Percentiles rank a stretch among this genome's conserved stretches.
These are phyloP conservation scores for Periophthalmodon schlosseri DNA, from an alignment of 2,113 vertebrate genomes.

Conservation along the genomic window DNA sequence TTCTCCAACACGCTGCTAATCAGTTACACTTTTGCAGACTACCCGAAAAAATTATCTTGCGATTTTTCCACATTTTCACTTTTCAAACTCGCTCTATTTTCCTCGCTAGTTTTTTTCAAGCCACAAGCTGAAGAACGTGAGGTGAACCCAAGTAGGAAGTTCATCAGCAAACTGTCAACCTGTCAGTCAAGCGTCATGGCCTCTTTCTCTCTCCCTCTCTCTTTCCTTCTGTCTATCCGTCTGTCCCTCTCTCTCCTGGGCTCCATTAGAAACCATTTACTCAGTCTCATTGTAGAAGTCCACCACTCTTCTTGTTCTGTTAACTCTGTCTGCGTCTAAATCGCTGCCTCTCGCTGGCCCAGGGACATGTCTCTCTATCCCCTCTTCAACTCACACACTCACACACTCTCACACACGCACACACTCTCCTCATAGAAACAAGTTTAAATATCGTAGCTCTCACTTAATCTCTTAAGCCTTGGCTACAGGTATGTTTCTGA, in stretches of 20 bases:
- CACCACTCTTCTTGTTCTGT: not conserved
- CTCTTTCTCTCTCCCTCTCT: not conserved
- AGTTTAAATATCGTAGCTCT: conserved; percentile 34
- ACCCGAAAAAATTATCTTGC: no score
- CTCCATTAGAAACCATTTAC: conserved; percentile 3
- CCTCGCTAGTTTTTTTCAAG: not conserved
- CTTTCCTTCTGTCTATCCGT: not conserved
- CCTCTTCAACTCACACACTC: not conserved
- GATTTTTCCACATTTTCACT: not conserved
- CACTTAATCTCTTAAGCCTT: conserved; percentile 36
- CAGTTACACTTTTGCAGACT: no score
- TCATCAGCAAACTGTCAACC: conserved; percentile 14
- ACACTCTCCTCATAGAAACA: not conserved
- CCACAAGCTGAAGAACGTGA: not conserved
- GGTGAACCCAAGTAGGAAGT: conserved; percentile 24
- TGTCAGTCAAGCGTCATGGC: conserved; percentile 11
- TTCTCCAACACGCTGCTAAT: no score
- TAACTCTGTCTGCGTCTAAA: not conserved
- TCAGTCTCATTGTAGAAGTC: not conserved
- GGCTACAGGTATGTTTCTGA: not conserved
- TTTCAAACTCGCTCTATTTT: not conserved
- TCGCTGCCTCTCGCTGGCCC: conserved; percentile 13
- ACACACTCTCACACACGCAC: conserved; percentile 13
- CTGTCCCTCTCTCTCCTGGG: not conserved
- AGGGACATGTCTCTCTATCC: not conserved